Conservation (phyloP, 1,140 invertebrate genomes). For the Geopemphigus sp. region DNA sequence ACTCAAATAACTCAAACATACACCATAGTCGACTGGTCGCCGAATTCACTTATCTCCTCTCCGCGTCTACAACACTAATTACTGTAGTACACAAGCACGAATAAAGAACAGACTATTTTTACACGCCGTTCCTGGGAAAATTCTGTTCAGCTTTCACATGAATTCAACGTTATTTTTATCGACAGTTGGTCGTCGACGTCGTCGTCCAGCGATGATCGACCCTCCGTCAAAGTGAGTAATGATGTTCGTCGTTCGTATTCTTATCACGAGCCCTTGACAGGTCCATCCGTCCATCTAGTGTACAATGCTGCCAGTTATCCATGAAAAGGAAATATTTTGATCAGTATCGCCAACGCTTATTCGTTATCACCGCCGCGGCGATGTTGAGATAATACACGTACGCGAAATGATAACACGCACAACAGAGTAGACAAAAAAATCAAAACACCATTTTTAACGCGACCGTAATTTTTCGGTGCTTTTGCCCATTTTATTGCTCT, state of each 20-base stretch:
- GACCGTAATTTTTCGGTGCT: neutral
- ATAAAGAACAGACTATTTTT: conserved; percentile 14
- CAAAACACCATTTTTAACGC: conserved; percentile 8
- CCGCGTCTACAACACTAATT: too few relatives aligned
- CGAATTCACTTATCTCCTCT: neutral
- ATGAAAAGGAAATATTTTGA: neutral
- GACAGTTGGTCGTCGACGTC: neutral
- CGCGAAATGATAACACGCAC: conserved; percentile 25
- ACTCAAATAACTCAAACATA: neutral
- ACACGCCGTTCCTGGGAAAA: conserved; percentile 21
- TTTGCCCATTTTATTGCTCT: too few relatives aligned
- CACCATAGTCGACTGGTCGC: neutral
- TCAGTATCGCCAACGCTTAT: neutral
- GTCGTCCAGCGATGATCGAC: neutral
- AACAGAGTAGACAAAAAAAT: neutral
- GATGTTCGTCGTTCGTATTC: neutral
- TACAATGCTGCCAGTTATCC: neutral
- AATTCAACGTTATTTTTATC: conserved; percentile 34
- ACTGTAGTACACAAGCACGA: neutral
- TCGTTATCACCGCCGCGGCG: neutral
- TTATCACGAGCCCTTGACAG: conserved; percentile 37
- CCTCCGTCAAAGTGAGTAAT: neutral
- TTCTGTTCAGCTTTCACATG: neutral
- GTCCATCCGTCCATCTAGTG: neutral
- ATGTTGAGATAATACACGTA: conserved; percentile 45